Conservation (phyloP, 37 sponge, comb jelly and placozoan species). For the Halichondria panicea region DNA sequence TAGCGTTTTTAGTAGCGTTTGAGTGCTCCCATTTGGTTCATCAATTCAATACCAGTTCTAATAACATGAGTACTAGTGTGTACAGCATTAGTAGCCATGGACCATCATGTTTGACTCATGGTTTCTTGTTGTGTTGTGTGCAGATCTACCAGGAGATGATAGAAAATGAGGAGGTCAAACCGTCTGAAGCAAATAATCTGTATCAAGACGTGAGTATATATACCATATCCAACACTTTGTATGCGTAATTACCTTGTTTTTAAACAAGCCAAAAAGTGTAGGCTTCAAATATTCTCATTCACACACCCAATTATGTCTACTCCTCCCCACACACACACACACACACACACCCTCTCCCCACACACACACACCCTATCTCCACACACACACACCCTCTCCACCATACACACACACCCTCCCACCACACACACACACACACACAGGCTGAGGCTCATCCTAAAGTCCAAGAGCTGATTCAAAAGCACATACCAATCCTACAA, state of each 20-base stretch:
- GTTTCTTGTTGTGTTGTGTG: not conserved
- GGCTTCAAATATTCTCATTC: not conserved
- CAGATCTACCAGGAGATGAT: slow-evolving; percentile 79
- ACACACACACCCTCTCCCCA: not conserved
- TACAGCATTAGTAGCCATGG: not conserved
- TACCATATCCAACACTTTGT: too few relatives aligned
- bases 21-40: not conserved
- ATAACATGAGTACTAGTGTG: not conserved
- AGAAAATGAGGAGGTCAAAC: slow-evolving; percentile 66
- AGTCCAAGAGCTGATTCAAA: slow-evolving; percentile 53
- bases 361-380: not conserved
- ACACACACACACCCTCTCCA: not conserved
- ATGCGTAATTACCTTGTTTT: slow-evolving; percentile 2
- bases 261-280: not conserved
- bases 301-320: not conserved
- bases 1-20: too few relatives aligned
- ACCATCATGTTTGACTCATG: not conserved
- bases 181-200: slow-evolving; percentile 30
- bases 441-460: slow-evolving; percentile 67
- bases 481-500: slow-evolving; percentile 49
- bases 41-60: too few relatives aligned
- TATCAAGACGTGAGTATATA: slow-evolving; percentile 3
- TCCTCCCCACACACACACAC: slow-evolving; percentile 3
- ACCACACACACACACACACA: not conserved
- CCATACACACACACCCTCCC: not conserved